phyloP scores from a whole-genome alignment of 1,140 invertebrate species.

The Drosophila kurseongensis region DNA sequence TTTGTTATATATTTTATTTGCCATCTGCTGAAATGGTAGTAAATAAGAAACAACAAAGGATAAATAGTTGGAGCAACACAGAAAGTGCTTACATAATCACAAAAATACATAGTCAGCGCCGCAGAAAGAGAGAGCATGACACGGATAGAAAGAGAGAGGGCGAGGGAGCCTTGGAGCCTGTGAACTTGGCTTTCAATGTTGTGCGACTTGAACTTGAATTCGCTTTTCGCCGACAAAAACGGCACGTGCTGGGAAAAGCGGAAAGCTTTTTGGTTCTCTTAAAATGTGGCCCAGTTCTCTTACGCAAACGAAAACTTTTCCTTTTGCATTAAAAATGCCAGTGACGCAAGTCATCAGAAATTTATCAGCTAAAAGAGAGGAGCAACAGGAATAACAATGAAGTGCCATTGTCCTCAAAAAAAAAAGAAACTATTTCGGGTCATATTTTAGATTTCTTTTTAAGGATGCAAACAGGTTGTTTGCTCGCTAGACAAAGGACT shows the following conservation, averaged over 20 bases:
- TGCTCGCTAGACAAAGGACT: constrained; percentile 33
- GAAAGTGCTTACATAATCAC: constrained; percentile 77
- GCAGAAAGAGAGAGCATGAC: constrained; percentile 18
- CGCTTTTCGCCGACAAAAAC: constrained; percentile 27
- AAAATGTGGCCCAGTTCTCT: constrained; percentile 6
- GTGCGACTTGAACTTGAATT: constrained; percentile 78
- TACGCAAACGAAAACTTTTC: background rate
- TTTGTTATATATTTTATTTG: background rate
- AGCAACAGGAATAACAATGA: constrained; percentile 49
- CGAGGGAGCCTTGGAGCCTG: constrained; percentile 50
- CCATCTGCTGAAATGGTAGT: background rate
- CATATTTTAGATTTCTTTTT: constrained; percentile 19
- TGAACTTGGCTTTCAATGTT: constrained; percentile 81
- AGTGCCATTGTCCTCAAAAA: background rate
- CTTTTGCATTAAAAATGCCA: constrained; percentile 60
- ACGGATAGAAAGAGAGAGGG: constrained; percentile 22
- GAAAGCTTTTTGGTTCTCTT: constrained; percentile 55
- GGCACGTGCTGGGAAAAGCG: constrained; percentile 51
- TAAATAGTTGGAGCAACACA: constrained; percentile 32
- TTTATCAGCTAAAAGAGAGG: constrained; percentile 56
- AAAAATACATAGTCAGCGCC: constrained; percentile 43
- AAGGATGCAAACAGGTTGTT: constrained; percentile 53
- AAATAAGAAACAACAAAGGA: constrained; percentile 35
- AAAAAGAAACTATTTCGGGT: constrained; percentile 38
- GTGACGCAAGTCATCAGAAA: constrained; percentile 81